Conservation (phyloP, 2,888 invertebrate genomes). For the Lasius platythorax region DNA sequence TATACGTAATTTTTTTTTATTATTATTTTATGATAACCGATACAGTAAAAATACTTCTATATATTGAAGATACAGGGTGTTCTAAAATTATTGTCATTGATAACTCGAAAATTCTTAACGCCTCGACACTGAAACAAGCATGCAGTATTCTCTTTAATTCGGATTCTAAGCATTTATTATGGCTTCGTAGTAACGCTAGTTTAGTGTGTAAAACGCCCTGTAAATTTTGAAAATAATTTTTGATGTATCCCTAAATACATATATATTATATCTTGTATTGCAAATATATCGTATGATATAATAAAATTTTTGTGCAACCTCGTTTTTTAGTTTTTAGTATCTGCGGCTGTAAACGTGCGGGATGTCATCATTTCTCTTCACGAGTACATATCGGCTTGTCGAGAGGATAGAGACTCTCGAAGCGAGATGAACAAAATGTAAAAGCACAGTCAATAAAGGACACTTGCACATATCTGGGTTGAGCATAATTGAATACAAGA, state of each 20-base stretch:
- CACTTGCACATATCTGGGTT: conserved; percentile 59
- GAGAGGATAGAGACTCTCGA: conserved; percentile 21
- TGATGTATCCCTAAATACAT: neutral
- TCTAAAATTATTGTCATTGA: neutral
- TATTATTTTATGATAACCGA: neutral
- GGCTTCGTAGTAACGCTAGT: neutral
- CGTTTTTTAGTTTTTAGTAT: conserved; percentile 22
- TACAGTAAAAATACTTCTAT: neutral
- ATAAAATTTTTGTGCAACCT: conserved; percentile 8
- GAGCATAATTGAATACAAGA: neutral
- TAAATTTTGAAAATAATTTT: conserved; percentile 29
- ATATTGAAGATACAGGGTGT: neutral
- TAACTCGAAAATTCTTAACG: neutral
- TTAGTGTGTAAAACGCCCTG: neutral
- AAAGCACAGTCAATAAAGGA: conserved; percentile 66
- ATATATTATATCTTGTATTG: conserved; percentile 23
- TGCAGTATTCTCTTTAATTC: neutral
- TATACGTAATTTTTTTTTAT: neutral
- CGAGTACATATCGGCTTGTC: conserved; percentile 54
- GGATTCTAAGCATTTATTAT: neutral
- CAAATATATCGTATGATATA: conserved; percentile 24
- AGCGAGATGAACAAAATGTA: conserved; percentile 60
- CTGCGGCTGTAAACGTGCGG: conserved; percentile 16
- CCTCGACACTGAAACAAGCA: neutral
- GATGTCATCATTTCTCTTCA: conserved; percentile 41